phyloP scores from a whole-genome alignment of 2,888 invertebrate species.

The Lymantria monacha region DNA sequence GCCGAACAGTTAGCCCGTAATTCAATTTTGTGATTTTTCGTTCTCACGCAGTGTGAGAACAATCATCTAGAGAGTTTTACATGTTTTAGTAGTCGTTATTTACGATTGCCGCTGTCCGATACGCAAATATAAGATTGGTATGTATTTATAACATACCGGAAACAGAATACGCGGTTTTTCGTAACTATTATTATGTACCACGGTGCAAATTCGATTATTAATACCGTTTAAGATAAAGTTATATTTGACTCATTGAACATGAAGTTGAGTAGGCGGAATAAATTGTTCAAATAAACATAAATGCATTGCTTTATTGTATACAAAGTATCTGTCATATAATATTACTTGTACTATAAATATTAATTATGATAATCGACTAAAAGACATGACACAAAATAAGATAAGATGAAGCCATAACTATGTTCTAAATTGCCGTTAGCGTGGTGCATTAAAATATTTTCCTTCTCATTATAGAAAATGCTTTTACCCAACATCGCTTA shows the following conservation, averaged over 20 bases:
- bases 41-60: slow-evolving; percentile 79
- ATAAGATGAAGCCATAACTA: too few relatives aligned
- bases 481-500: too few relatives aligned
- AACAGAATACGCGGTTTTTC: slow-evolving; percentile 31
- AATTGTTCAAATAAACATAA: slow-evolving; percentile 11
- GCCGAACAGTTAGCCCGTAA: slow-evolving; percentile 66
- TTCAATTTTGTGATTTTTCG: slow-evolving; percentile 62
- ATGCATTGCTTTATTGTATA: slow-evolving; percentile 6
- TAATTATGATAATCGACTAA: too few relatives aligned
- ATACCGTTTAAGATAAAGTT: slow-evolving; percentile 29
- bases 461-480: too few relatives aligned
- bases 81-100: slow-evolving; percentile 55
- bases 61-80: slow-evolving; percentile 54
- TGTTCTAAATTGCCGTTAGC: too few relatives aligned
- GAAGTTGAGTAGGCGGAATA: slow-evolving; percentile 16
- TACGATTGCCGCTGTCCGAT: slow-evolving; percentile 58
- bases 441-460: too few relatives aligned
- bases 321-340: neutral
- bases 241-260: slow-evolving; percentile 11
- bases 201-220: slow-evolving; percentile 37
- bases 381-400: too few relatives aligned
- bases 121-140: slow-evolving; percentile 57
- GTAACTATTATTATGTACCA: slow-evolving; percentile 33
- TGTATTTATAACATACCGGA: slow-evolving; percentile 43
- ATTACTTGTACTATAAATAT: too few relatives aligned